phyloP scores from a whole-genome alignment of 2,113 vertebrate genomes.

The Zootoca vivipara region DNA sequence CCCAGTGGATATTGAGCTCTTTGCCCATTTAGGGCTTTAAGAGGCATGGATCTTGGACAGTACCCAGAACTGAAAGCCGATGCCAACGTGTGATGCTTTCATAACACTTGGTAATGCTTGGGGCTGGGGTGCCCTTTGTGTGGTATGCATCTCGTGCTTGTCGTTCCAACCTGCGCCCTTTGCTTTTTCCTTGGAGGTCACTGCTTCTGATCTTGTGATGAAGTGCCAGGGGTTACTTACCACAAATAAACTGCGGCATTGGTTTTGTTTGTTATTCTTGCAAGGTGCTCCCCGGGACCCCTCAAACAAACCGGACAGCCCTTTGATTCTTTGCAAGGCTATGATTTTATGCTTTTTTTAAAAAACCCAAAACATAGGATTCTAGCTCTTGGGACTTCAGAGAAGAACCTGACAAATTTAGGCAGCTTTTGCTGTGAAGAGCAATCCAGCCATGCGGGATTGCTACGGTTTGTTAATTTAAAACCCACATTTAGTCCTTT shows the following conservation, averaged over 20 bases:
- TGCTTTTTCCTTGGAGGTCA: neutral
- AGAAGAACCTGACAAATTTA: neutral
- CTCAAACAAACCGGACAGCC: too few relatives aligned
- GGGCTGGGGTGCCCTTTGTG: neutral
- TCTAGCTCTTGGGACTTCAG: neutral
- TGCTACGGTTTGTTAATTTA: neutral
- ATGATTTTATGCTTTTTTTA: neutral
- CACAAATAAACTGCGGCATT: neutral
- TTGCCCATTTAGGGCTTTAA: slow-evolving; percentile 15
- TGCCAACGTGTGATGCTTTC: neutral
- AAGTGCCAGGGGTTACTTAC: neutral
- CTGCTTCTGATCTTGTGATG: neutral
- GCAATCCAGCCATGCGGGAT: neutral
- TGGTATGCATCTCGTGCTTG: neutral
- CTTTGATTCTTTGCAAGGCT: neutral
- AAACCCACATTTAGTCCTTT: neutral
- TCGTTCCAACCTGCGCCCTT: neutral
- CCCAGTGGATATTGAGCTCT: neutral
- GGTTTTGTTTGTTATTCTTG: neutral
- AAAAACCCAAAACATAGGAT: neutral
- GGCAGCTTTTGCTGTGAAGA: neutral
- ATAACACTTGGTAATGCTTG: neutral
- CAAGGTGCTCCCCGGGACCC: neutral
- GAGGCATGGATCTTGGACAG: neutral
- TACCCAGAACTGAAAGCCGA: slow-evolving; percentile 6